A percentile compares a stretch with the other conserved stretches of the same genome.
phyloP scores from a whole-genome alignment of 2,888 invertebrate genomes.

The Lordiphosa andalusiaca region DNA sequence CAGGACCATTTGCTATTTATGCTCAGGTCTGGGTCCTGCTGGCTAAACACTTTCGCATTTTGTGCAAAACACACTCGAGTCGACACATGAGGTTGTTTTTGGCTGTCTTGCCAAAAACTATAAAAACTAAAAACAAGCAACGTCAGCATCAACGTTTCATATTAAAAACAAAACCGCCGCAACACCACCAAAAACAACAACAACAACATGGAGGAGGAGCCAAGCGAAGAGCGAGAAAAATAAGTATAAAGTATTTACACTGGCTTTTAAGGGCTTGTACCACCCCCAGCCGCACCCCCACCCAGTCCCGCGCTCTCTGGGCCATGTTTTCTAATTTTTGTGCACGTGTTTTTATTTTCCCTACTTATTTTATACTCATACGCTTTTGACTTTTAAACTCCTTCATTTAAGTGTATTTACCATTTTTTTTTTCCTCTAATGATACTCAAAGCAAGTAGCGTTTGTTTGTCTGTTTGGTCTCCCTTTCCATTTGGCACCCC shows the following conservation, averaged over 20 bases:
- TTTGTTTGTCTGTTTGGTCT: conserved; percentile 52
- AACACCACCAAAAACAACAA: conserved; percentile 26
- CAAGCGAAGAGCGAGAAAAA: conserved; percentile 26
- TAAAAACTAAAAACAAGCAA: conserved; percentile 69
- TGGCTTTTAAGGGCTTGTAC: conserved; percentile 31
- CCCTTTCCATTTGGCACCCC: not conserved
- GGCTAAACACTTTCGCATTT: conserved; percentile 58
- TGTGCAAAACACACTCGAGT: conserved; percentile 32
- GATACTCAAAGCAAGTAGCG: conserved; percentile 69
- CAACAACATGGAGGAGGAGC: conserved; percentile 19
- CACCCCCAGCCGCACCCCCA: not conserved
- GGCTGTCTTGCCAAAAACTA: conserved; percentile 50
- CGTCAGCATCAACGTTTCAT: conserved; percentile 68
- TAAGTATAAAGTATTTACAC: conserved; percentile 49
- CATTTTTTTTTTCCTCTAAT: conserved; percentile 70
- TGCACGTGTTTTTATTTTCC: conserved; percentile 24
- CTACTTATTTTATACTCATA: conserved; percentile 55
- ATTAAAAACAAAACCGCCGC: conserved; percentile 65
- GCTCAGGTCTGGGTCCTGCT: conserved; percentile 35
- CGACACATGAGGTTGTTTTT: conserved; percentile 13
- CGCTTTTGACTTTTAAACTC: conserved; percentile 61
- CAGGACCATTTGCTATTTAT: conserved; percentile 61
- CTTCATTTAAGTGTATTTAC: conserved; percentile 66
- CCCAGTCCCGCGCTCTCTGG: conserved; percentile 8
- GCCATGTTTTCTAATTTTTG: conserved; percentile 43